Percentiles rank a stretch among this genome's conserved stretches.
Conservation (phyloP, 2,888 invertebrate species). For the Choristoneura rosaceana region DNA sequence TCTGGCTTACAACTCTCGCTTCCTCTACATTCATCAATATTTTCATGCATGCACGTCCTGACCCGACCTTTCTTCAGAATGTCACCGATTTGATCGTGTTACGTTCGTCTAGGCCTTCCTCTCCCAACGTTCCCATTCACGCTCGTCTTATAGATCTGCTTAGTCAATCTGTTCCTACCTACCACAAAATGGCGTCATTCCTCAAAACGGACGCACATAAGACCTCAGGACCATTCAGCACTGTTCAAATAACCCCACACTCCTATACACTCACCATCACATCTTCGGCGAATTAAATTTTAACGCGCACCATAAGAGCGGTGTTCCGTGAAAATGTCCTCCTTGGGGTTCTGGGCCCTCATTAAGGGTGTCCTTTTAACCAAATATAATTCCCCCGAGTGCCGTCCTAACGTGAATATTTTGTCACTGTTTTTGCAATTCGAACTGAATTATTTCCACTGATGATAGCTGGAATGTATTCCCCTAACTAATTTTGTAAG, state of each 20-base stretch:
- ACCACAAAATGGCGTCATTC: background rate
- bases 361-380: slow-evolving; percentile 60
- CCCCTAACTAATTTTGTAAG: background rate
- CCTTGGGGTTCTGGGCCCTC: slow-evolving; percentile 61
- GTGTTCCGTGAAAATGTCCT: slow-evolving; percentile 57
- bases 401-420: slow-evolving; percentile 55
- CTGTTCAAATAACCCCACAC: too few species aligned
- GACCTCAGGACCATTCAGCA: background rate
- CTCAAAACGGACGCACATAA: background rate
- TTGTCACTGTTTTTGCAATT: slow-evolving; percentile 57
- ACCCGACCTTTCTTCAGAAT: too few species aligned
- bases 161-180: too few species aligned
- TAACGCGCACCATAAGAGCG: slow-evolving; percentile 60
- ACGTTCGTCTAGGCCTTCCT: too few species aligned
- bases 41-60: too few species aligned
- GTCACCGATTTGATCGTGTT: too few species aligned
- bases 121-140: too few species aligned
- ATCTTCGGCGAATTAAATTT: slow-evolving; percentile 62
- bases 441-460: slow-evolving; percentile 57
- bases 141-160: too few species aligned
- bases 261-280: background rate
- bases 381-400: slow-evolving; percentile 56
- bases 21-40: too few species aligned
- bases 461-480: slow-evolving; percentile 1
- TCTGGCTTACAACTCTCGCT: too few species aligned